Evolutionary conservation across 2,888 invertebrate genomes (phyloP).

Genomic region (Alloscopus bannaensis): DNA sequence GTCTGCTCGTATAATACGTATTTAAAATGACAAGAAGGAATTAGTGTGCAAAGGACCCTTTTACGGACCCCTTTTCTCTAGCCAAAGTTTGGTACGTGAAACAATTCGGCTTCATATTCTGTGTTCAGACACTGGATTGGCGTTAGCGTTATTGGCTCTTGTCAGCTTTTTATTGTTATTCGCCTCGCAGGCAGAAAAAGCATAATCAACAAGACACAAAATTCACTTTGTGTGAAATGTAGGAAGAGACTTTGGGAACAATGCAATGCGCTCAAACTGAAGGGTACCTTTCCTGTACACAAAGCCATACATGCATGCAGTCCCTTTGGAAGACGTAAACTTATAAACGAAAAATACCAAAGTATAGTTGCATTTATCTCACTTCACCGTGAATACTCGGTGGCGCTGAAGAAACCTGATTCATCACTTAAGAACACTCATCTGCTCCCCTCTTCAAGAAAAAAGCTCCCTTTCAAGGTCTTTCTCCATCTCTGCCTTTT

Average conservation of each 20-base stretch:
- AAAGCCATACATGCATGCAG: neutral
- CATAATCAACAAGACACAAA: neutral
- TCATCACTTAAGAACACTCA: neutral
- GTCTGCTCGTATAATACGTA: no score
- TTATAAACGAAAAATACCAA: neutral
- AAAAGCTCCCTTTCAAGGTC: neutral
- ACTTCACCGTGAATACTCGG: conserved; percentile 23
- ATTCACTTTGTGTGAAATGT: conserved; percentile 18
- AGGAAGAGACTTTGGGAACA: no score
- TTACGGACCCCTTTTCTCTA: conserved; percentile 18
- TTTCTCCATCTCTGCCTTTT: neutral
- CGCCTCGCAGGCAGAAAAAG: conserved; percentile 29
- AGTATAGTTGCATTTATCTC: no score
- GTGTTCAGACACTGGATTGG: conserved; percentile 6
- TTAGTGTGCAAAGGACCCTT: conserved; percentile 39
- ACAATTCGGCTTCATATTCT: neutral
- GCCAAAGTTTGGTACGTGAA: neutral
- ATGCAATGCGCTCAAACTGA: no score
- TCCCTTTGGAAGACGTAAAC: neutral
- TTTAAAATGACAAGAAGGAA: conserved; percentile 44
- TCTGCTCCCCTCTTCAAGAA: neutral
- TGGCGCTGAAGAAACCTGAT: conserved; percentile 15
- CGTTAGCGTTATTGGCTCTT: conserved; percentile 31
- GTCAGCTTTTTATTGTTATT: conserved; percentile 19
- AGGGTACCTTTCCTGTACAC: no score